Evolutionary conservation across 2,888 invertebrate species (phyloP).

Genomic region (Pimpla rufipes): DNA sequence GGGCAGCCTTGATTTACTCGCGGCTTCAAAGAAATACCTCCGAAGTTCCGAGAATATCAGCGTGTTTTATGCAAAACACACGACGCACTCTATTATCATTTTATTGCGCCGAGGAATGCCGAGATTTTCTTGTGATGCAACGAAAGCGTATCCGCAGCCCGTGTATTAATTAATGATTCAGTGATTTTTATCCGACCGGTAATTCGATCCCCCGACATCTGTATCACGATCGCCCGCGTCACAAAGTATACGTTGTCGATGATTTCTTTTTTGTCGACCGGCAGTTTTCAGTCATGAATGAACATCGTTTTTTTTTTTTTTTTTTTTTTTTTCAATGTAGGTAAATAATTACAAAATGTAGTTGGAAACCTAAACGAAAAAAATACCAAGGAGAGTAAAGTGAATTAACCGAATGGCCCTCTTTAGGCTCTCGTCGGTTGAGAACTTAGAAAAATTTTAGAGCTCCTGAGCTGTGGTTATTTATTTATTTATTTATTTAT

Average conservation of each 20-base stretch:
- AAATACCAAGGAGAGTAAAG: too few relatives aligned
- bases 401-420: too few relatives aligned
- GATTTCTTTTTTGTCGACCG: background rate
- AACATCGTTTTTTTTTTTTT: too few relatives aligned
- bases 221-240: background rate
- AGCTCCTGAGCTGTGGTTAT: too few relatives aligned
- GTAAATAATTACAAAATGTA: too few relatives aligned
- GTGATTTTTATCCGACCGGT: slow-evolving; percentile 1
- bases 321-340: too few relatives aligned
- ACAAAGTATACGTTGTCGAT: too few relatives aligned
- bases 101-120: background rate
- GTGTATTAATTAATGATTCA: background rate
- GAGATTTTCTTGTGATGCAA: background rate
- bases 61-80: background rate
- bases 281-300: background rate
- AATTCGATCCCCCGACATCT: background rate
- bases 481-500: too few relatives aligned
- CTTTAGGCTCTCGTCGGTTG: too few relatives aligned
- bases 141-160: background rate
- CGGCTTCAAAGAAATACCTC: background rate
- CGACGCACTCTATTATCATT: background rate
- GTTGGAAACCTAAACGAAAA: too few relatives aligned
- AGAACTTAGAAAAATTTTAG: too few relatives aligned
- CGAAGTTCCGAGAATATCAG: background rate
- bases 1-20: background rate